A percentile compares a stretch with the other conserved stretches of the same genome.
Evolutionary conservation across 2,113 vertebrate genomes (phyloP).

Genomic region (Pollachius pollachius): DNA sequence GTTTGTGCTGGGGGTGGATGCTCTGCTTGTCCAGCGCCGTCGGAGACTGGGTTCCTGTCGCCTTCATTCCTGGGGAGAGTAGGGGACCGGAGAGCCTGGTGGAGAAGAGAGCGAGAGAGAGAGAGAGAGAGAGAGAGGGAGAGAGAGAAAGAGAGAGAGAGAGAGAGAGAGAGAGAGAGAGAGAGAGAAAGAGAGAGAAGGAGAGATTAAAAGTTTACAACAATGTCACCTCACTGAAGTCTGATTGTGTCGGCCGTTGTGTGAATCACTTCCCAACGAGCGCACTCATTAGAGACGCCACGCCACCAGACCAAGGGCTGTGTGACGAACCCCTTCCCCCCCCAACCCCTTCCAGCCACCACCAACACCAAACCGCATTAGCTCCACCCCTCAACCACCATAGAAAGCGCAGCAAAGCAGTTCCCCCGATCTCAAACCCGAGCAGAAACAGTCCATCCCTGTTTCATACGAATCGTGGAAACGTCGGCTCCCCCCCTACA

Average conservation of each 20-base stretch:
- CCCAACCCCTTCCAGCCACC: too few species aligned
- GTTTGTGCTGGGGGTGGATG: conserved; percentile 76
- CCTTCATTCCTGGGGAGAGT: conserved; percentile 84
- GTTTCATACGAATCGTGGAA: conserved; percentile 45
- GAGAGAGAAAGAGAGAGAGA: background rate
- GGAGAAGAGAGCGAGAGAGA: conserved; percentile 51
- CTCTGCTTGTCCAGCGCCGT: conserved; percentile 81
- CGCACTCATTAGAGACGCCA: conserved; percentile 27
- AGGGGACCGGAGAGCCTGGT: conserved; percentile 80
- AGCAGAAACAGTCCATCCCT: conserved; percentile 42
- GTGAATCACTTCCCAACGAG: conserved; percentile 26
- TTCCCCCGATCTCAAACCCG: conserved; percentile 35
- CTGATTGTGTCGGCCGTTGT: conserved; percentile 10
- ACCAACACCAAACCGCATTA: too few species aligned
- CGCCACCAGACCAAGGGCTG: background rate
- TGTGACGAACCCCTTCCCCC: conserved; percentile 25
- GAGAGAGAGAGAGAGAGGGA: conserved; percentile 20
- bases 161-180: background rate
- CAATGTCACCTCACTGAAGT: background rate
- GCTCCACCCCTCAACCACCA: too few species aligned
- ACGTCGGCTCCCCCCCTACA: conserved; percentile 42
- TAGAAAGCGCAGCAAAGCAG: conserved; percentile 25
- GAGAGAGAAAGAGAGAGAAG: conserved; percentile 27
- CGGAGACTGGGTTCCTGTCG: conserved; percentile 75
- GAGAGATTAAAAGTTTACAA: conserved; percentile 3